A percentile compares a stretch with the other conserved stretches of the same genome.
These are phyloP conservation scores for Lindbergichthys nudifrons DNA, from an alignment of 2,797 vertebrate genomes.

Conservation along the genomic window DNA sequence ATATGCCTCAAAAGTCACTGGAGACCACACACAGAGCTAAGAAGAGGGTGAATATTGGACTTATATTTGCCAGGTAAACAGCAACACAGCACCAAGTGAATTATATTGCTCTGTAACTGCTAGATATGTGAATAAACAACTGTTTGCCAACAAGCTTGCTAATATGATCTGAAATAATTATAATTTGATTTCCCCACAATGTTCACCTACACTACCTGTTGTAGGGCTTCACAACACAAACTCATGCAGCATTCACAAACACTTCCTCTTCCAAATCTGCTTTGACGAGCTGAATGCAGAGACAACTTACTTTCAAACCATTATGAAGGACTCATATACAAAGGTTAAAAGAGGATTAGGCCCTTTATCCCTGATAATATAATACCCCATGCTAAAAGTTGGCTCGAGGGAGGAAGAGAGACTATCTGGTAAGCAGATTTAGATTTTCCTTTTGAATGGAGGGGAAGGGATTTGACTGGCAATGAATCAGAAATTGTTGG, in stretches of 20 bases:
- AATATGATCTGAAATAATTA: slow-evolving; percentile 30
- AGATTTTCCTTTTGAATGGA: slow-evolving; percentile 52
- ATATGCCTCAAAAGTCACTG: not conserved
- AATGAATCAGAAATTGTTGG: slow-evolving; percentile 35
- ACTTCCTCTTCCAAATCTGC: slow-evolving; percentile 38
- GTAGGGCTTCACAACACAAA: slow-evolving; percentile 12
- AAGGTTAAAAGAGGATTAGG: slow-evolving; percentile 75
- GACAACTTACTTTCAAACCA: slow-evolving; percentile 59
- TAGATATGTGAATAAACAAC: not conserved
- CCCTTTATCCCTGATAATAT: slow-evolving; percentile 74
- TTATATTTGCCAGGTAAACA: not conserved
- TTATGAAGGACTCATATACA: slow-evolving; percentile 61
- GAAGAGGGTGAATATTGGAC: not conserved
- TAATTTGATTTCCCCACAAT: slow-evolving; percentile 3
- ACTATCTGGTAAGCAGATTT: slow-evolving; percentile 78
- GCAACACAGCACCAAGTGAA: not conserved
- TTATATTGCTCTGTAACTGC: not conserved
- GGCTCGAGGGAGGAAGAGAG: slow-evolving; percentile 56
- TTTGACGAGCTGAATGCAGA: slow-evolving; percentile 35
- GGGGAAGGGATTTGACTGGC: slow-evolving; percentile 49
- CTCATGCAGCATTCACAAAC: slow-evolving; percentile 10
- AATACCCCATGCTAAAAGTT: slow-evolving; percentile 68
- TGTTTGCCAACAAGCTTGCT: not conserved
- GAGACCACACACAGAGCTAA: slow-evolving; percentile 1
- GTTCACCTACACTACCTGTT: not conserved